phyloP scores from a whole-genome alignment of 2,113 vertebrate species.

The Corythornis cristatus region DNA sequence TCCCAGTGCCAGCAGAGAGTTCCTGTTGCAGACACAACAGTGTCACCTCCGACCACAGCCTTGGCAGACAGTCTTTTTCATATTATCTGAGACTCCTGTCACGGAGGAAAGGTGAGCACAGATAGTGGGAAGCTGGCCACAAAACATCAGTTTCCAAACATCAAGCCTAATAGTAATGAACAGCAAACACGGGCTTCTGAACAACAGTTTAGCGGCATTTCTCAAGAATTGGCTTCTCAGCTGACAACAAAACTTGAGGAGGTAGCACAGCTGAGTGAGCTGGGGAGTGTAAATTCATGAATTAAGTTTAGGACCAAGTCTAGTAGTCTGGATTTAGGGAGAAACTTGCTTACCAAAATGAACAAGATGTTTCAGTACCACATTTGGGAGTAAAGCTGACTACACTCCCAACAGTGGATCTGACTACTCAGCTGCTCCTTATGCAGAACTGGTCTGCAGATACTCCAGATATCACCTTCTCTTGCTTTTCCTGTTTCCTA shows the following conservation, averaged over 20 bases:
- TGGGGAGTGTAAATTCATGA: background rate
- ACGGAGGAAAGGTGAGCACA: background rate
- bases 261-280: background rate
- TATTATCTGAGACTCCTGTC: background rate
- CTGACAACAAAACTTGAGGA: background rate
- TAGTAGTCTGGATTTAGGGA: background rate
- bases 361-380: background rate
- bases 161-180: background rate
- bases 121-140: background rate
- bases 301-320: background rate
- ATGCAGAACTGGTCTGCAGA: background rate
- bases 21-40: background rate
- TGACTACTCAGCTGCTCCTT: background rate
- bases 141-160: background rate
- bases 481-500: background rate
- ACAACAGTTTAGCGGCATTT: background rate
- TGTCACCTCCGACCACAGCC: background rate
- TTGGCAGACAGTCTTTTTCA: background rate
- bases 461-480: background rate
- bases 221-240: background rate
- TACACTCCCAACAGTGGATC: background rate
- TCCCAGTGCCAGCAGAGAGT: background rate
- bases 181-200: background rate
- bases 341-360: background rate
- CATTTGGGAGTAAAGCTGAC: background rate